Percentiles rank a stretch among this genome's conserved stretches.
These are phyloP conservation scores for Drosophila lutescens DNA, from an alignment of 2,888 invertebrate genomes.

Conservation along the genomic window DNA sequence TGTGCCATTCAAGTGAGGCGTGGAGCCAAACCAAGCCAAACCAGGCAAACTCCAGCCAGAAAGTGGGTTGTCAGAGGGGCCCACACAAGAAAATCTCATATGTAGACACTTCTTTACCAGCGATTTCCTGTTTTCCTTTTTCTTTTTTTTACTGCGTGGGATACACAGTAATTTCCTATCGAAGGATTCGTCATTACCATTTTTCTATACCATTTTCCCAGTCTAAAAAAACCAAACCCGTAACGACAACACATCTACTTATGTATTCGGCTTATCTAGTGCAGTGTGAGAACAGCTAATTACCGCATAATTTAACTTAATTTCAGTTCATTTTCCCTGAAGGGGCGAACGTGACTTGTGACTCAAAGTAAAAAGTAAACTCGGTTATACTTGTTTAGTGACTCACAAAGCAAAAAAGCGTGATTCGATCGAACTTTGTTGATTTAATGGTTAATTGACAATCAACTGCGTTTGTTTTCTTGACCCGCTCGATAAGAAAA, in stretches of 20 bases:
- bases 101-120: slow-evolving; percentile 7
- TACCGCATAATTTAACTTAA: slow-evolving; percentile 53
- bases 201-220: too few relatives aligned
- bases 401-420: slow-evolving; percentile 26
- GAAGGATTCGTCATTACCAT: too few relatives aligned
- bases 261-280: slow-evolving; percentile 3
- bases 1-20: slow-evolving; percentile 3
- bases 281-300: slow-evolving; percentile 31
- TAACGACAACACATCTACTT: too few relatives aligned
- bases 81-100: slow-evolving; percentile 12
- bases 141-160: slow-evolving; percentile 14
- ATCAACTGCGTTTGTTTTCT: slow-evolving; percentile 28
- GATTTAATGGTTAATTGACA: slow-evolving; percentile 45
- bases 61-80: slow-evolving; percentile 5
- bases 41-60: slow-evolving; percentile 4
- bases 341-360: slow-evolving; percentile 44
- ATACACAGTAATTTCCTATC: background rate
- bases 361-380: slow-evolving; percentile 32
- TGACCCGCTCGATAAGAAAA: slow-evolving; percentile 7
- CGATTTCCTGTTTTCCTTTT: slow-evolving; percentile 17
- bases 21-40: slow-evolving; percentile 1
- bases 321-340: slow-evolving; percentile 57
- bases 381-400: slow-evolving; percentile 17
- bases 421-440: slow-evolving; percentile 33
- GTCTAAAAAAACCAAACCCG: background rate